phyloP scores from a whole-genome alignment of 2,888 invertebrate genomes.

The Agonopterix subpropinquella region DNA sequence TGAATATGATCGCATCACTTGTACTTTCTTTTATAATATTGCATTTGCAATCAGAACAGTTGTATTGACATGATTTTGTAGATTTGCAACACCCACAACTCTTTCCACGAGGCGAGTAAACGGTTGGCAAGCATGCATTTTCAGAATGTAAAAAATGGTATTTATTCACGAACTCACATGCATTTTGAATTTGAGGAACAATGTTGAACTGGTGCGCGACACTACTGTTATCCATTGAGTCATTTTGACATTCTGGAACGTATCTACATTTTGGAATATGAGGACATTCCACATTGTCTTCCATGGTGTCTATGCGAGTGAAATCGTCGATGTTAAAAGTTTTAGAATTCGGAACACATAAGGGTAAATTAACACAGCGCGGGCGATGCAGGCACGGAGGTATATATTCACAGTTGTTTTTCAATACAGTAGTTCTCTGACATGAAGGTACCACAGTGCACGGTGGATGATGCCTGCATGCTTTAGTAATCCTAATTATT shows the following conservation, averaged over 20 bases:
- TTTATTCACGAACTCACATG: conserved; percentile 29
- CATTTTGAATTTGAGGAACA: conserved; percentile 29
- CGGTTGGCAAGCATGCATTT: conserved; percentile 13
- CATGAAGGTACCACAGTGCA: conserved; percentile 64
- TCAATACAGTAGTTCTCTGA: conserved; percentile 50
- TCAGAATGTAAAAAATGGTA: conserved; percentile 29
- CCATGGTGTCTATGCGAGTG: conserved; percentile 21
- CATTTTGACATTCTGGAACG: conserved; percentile 31
- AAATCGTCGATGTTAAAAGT: conserved; percentile 39
- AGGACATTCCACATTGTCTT: conserved; percentile 25
- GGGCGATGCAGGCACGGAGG: conserved; percentile 60
- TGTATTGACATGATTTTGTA: conserved; percentile 57
- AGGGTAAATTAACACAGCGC: conserved; percentile 58
- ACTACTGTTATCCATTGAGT: conserved; percentile 18
- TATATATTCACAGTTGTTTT: conserved; percentile 56
- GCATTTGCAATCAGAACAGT: conserved; percentile 26
- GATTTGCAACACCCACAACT: conserved; percentile 25
- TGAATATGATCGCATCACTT: conserved; percentile 46
- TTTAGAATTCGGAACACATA: conserved; percentile 54
- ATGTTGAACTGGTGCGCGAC: conserved; percentile 29
- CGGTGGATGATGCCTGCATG: conserved; percentile 62
- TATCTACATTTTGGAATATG: conserved; percentile 34
- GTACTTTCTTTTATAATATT: conserved; percentile 14
- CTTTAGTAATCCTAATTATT: conserved; percentile 56
- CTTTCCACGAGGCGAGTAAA: conserved; percentile 23